Base-by-base conservation (phyloP, 1,140 invertebrate species). In the Chironomus tepperi region DNA sequence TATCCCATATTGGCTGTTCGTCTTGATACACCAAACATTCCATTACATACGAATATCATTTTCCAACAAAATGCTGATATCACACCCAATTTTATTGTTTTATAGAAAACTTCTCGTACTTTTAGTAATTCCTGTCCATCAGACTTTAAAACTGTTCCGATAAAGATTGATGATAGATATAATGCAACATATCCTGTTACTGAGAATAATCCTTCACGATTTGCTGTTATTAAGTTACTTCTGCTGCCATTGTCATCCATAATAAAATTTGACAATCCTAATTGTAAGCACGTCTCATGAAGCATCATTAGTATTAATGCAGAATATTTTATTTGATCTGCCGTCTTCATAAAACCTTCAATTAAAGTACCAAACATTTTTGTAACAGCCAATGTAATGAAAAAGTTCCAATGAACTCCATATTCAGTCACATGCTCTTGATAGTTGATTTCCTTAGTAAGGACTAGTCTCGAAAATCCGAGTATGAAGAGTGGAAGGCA, bases 401-500 rank as follows among this genome's bases (percentile, higher is more conserved):
- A 98, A 81, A 98, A 98, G 82, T 99, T 99, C 94, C 96, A 97
- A 83, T 98, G 96, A 6, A 92, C 85, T 3, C 97, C 97, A 85
- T 98, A 99, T 80, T 98, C 97, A 7, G 89, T 88, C 0, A 93
- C 86, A 82, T 96, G 92, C 79, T 92, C 89, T 74, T 95, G 91
- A 83, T 98, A 98, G 75, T 92, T 87, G 3, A 90, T 81, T 75
- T 85, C 78, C 79, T 88, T 88, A 10, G 90, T 83, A n/a, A 87
- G 81, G 2, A 89, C 42, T 75, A 86, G 88, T 78, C 96, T 86
- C 0, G 84, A 80, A 3, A 93, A 75, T 6, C 96, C 97, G 10
- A 98, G 79, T 0, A 88, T 67, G 6, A 93, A 75, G 57, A 95
- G 79, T 7, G 89, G 87, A 6, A 85, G 74, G 3, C 82, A 83